Evolutionary conservation across 1,140 invertebrate species (phyloP).

Genomic region (Tenebrio molitor): DNA sequence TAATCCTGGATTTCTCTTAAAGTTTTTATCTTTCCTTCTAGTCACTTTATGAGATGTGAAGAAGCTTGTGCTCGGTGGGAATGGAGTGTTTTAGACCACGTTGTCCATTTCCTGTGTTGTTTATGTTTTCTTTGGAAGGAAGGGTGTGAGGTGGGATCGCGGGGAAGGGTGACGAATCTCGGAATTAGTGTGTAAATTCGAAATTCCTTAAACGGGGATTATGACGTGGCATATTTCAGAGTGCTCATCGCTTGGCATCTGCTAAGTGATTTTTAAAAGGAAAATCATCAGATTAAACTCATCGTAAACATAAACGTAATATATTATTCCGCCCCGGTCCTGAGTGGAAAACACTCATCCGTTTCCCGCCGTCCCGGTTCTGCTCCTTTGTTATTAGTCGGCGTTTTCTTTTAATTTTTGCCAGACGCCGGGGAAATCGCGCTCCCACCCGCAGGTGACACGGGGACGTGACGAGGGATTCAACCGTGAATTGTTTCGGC

Average conservation of each 20-base stretch:
- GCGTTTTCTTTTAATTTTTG: slow-evolving; percentile 15
- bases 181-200: no score
- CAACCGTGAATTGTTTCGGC: slow-evolving; percentile 18
- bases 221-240: slow-evolving; percentile 21
- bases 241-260: slow-evolving; percentile 4
- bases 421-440: slow-evolving; percentile 11
- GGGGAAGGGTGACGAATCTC: no score
- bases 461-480: slow-evolving; percentile 9
- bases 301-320: slow-evolving; percentile 47
- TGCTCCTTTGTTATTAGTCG: slow-evolving; percentile 43
- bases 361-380: slow-evolving; percentile 32
- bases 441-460: slow-evolving; percentile 15
- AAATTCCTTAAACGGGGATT: no score
- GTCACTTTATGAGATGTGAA: no score
- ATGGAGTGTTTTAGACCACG: no score
- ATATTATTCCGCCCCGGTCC: slow-evolving; percentile 45
- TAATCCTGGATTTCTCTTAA: no score
- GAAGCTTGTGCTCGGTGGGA: no score
- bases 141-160: no score
- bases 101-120: no score
- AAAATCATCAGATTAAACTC: slow-evolving; percentile 38
- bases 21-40: no score
- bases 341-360: slow-evolving; percentile 49
- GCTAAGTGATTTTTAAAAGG: slow-evolving; percentile 30
- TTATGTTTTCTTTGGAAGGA: no score